Percentiles rank a stretch among this genome's conserved stretches.
Evolutionary conservation across 2,888 invertebrate species (phyloP).

Genomic region (Caenorhabditis doughertyi): DNA sequence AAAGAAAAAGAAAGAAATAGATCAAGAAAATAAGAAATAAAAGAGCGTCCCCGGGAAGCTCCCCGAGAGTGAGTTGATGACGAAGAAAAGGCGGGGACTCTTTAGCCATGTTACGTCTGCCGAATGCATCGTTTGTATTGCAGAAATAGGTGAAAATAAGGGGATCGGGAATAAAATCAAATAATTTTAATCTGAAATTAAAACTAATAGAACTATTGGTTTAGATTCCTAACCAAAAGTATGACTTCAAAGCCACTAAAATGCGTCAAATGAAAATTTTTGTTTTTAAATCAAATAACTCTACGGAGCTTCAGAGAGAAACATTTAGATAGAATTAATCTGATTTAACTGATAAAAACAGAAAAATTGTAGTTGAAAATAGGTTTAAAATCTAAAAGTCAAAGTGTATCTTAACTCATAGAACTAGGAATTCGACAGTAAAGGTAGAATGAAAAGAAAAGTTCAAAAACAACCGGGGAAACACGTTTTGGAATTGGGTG

Average conservation of each 20-base stretch:
- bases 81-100: conserved; percentile 39
- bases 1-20: conserved; percentile 28
- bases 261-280: too few relatives aligned
- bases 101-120: conserved; percentile 20
- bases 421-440: background rate
- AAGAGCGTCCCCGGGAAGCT: background rate
- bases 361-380: too few relatives aligned
- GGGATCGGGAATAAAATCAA: background rate
- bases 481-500: conserved; percentile 32
- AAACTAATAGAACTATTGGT: background rate
- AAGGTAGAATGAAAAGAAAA: background rate
- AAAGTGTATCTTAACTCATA: background rate
- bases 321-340: too few relatives aligned
- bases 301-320: too few relatives aligned
- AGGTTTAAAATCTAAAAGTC: background rate
- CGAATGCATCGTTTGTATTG: conserved; percentile 13
- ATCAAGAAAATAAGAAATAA: conserved; percentile 34
- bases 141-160: conserved; percentile 1
- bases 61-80: conserved; percentile 33
- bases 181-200: background rate
- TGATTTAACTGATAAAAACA: too few relatives aligned
- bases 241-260: too few relatives aligned
- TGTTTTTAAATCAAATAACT: too few relatives aligned
- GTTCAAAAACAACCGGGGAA: conserved; percentile 1
- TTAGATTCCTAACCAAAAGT: too few relatives aligned